These are phyloP conservation scores for Cygnus atratus DNA, from an alignment of 2,113 vertebrate genomes.

Conservation along the genomic window DNA sequence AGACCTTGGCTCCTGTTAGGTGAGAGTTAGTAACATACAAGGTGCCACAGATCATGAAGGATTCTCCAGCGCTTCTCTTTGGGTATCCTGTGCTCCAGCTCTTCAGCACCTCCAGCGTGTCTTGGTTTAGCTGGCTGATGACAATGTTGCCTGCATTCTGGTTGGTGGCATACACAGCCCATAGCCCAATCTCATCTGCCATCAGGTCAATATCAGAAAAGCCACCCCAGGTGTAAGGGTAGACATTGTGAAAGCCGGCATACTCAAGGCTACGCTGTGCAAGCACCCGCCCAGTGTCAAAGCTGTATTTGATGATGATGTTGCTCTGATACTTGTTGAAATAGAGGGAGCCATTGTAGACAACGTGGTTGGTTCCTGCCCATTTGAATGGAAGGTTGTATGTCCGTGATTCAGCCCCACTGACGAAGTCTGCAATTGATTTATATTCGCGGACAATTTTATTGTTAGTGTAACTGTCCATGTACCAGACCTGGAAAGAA, in stretches of 20 bases:
- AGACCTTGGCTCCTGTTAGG: conserved; percentile 96
- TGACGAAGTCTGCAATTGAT: conserved; percentile 90
- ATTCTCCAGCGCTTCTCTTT: conserved; percentile 96
- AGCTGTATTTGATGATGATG: conserved; percentile 97
- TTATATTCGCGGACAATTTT: conserved; percentile 98
- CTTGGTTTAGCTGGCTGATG: conserved; percentile 91
- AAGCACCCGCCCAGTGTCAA: conserved; percentile 88
- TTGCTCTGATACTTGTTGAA: conserved; percentile 99
- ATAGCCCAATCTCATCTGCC: conserved; percentile 96
- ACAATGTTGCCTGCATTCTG: conserved; percentile 98
- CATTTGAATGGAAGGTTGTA: conserved; percentile 98
- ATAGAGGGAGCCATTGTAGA: conserved; percentile 97
- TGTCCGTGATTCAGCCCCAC: conserved; percentile 91
- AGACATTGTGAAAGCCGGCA: conserved; percentile 97
- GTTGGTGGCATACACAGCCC: conserved; percentile 97
- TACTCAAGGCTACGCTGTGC: conserved; percentile 93
- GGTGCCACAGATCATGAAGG: conserved; percentile 98
- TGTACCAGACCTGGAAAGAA: conserved; percentile 92
- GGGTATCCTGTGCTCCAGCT: conserved; percentile 98
- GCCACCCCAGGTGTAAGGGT: conserved; percentile 97
- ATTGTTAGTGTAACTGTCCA: conserved; percentile 98
- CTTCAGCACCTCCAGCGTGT: conserved; percentile 90
- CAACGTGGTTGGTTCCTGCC: conserved; percentile 97
- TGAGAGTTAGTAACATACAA: conserved; percentile 97
- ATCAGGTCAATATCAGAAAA: conserved; percentile 98